Percentiles rank a stretch among this genome's conserved stretches.
Evolutionary conservation across 2,888 invertebrate genomes (phyloP).

Genomic region (Drosophila histrio): DNA sequence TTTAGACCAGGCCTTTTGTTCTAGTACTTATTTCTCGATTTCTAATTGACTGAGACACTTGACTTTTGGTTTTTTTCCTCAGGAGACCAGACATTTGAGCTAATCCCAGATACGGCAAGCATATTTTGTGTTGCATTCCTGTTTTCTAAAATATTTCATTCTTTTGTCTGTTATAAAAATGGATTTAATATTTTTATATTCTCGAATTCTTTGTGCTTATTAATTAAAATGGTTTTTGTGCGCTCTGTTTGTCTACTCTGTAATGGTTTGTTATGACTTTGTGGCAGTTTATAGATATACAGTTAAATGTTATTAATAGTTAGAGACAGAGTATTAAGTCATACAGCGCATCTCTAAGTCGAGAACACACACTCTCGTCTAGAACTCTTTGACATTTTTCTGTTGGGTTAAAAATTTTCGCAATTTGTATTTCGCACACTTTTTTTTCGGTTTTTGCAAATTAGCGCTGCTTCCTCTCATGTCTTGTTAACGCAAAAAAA

Average conservation of each 20-base stretch:
- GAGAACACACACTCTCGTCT: neutral
- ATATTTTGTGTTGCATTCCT: constrained; percentile 6
- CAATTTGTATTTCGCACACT: constrained; percentile 76
- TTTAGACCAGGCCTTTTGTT: constrained; percentile 36
- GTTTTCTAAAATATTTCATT: constrained; percentile 31
- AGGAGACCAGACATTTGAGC: neutral
- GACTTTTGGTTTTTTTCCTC: constrained; percentile 20
- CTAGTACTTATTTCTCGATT: constrained; percentile 47
- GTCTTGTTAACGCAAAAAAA: constrained; percentile 47
- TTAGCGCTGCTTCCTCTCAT: constrained; percentile 55
- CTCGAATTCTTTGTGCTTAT: constrained; percentile 39
- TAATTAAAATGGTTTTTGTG: constrained; percentile 71
- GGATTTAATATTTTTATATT: neutral
- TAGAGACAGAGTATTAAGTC: too few relatives aligned
- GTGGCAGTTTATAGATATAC: too few relatives aligned
- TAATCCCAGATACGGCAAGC: constrained; percentile 31
- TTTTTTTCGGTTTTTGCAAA: constrained; percentile 41
- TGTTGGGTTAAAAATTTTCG: constrained; percentile 53
- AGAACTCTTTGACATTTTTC: constrained; percentile 8
- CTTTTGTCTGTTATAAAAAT: neutral
- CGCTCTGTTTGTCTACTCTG: constrained; percentile 36
- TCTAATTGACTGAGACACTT: constrained; percentile 54
- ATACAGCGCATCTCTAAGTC: neutral
- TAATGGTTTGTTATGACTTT: neutral
- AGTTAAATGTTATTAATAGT: too few relatives aligned